Percentiles rank a stretch among this genome's conserved stretches.
Conservation (phyloP, 2,888 invertebrate species). For the Pollenia amentaria region DNA sequence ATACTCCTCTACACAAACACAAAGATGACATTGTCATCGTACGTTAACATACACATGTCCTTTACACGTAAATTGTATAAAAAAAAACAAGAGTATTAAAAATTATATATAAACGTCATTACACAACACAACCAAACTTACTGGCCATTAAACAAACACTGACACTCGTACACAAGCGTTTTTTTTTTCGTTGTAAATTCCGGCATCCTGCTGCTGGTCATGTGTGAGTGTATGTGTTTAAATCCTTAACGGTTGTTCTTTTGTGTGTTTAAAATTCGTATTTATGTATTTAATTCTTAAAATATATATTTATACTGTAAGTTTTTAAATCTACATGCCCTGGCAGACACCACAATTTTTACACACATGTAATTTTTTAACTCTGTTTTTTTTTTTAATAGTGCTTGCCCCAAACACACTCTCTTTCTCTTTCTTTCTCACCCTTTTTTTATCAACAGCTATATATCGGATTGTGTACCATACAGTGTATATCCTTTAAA, state of each 20-base stretch:
- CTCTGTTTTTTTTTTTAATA: not conserved
- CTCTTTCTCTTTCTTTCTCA: too few species aligned
- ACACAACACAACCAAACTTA: not conserved
- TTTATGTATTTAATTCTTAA: slow-evolving; percentile 38
- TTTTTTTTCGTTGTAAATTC: not conserved
- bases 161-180: not conserved
- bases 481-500: not conserved
- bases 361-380: not conserved
- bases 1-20: not conserved
- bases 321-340: slow-evolving; percentile 34
- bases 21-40: not conserved
- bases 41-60: not conserved
- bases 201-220: slow-evolving; percentile 10
- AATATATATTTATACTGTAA: slow-evolving; percentile 46
- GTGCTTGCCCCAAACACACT: too few species aligned
- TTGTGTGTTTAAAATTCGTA: not conserved
- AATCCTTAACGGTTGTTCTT: slow-evolving; percentile 8
- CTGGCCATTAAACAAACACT: slow-evolving; percentile 2
- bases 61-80: slow-evolving; percentile 19
- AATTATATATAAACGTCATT: slow-evolving; percentile 9
- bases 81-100: not conserved
- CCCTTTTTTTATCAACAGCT: not conserved
- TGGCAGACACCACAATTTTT: not conserved
- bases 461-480: not conserved
- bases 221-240: not conserved